Conservation (phyloP, 2,888 invertebrate species). For the Parthenolecanium corni region DNA sequence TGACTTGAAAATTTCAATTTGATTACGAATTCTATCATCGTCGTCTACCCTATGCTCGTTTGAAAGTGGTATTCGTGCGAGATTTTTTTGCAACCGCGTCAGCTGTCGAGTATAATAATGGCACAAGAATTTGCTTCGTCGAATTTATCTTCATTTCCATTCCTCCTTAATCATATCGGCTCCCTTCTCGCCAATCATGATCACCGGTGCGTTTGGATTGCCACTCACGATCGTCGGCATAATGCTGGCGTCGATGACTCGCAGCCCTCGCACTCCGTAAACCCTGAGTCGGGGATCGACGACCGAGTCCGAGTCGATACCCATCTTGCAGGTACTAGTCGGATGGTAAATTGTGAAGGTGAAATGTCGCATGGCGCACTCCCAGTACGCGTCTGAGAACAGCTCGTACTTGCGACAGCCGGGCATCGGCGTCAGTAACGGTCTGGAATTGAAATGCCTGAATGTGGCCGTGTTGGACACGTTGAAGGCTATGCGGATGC, state of each 20-base stretch:
- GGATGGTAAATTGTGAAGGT: slow-evolving; percentile 76
- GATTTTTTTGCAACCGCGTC: too few species aligned
- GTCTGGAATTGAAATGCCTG: slow-evolving; percentile 64
- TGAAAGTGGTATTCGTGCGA: too few species aligned
- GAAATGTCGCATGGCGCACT: slow-evolving; percentile 68
- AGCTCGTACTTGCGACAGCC: slow-evolving; percentile 58
- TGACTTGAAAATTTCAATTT: too few species aligned
- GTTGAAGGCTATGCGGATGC: slow-evolving; percentile 69
- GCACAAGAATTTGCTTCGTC: too few species aligned
- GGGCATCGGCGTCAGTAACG: slow-evolving; percentile 67
- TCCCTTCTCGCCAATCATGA: slow-evolving; percentile 84
- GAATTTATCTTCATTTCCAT: slow-evolving; percentile 37
- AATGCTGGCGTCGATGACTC: slow-evolving; percentile 73
- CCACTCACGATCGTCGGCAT: slow-evolving; percentile 84
- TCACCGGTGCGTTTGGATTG: slow-evolving; percentile 77
- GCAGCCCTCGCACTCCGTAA: slow-evolving; percentile 61
- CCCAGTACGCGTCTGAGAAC: slow-evolving; percentile 65
- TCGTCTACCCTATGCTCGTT: too few species aligned
- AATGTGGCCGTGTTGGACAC: slow-evolving; percentile 69
- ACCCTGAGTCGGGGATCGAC: slow-evolving; percentile 67
- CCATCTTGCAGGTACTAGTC: slow-evolving; percentile 77
- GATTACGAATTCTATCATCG: too few species aligned
- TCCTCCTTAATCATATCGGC: slow-evolving; percentile 82
- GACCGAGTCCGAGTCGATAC: slow-evolving; percentile 63
- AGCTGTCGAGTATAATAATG: too few species aligned